These are phyloP conservation scores for Ophiothrix spiculata DNA, from an alignment of 35 echinoderm and acorn worm genomes.

Conservation along the genomic window DNA sequence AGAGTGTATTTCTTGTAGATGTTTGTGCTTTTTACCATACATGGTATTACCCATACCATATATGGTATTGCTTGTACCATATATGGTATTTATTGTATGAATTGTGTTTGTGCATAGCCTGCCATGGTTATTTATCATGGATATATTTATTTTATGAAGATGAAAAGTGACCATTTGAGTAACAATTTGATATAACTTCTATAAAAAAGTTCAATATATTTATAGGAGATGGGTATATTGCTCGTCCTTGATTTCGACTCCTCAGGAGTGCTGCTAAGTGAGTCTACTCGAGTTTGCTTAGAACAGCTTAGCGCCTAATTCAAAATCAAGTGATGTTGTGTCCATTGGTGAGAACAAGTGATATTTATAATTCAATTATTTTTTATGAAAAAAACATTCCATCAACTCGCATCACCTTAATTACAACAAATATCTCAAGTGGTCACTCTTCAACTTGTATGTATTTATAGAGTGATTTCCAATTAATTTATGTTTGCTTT, in stretches of 20 bases:
- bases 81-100: conserved; percentile 1
- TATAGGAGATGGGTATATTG: background rate
- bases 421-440: background rate
- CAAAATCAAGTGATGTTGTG: too few species aligned
- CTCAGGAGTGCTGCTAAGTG: background rate
- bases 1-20: conserved; percentile 2
- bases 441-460: background rate
- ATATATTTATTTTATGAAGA: conserved; percentile 1
- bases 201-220: background rate
- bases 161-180: background rate
- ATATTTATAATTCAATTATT: background rate
- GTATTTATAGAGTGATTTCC: background rate
- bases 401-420: background rate
- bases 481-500: conserved; percentile 8
- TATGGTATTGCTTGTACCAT: too few species aligned
- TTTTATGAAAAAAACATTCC: background rate
- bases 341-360: background rate
- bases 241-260: background rate
- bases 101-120: conserved; percentile 4
- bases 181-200: background rate
- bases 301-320: too few species aligned
- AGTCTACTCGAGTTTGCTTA: too few species aligned
- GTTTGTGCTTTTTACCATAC: conserved; percentile 7
- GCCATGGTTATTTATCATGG: background rate
- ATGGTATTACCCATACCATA: too few species aligned